These are phyloP conservation scores for Malurus splendens DNA, from an alignment of 2,797 vertebrate genomes.

Conservation along the genomic window DNA sequence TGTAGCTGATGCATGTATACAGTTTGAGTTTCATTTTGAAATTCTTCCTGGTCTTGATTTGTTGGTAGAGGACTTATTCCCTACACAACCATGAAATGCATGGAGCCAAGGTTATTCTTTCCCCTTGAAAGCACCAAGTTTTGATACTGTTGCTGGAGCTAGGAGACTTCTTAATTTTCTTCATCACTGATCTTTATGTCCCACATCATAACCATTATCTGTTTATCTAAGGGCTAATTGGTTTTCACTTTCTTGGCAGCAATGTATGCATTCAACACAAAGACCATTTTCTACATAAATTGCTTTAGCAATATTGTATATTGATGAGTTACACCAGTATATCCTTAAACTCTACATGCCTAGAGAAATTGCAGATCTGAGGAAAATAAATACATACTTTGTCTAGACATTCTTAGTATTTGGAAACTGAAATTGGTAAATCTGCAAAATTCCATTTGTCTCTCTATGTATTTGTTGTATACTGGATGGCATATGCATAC, in stretches of 20 bases:
- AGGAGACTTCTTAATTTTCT: conserved; percentile 36
- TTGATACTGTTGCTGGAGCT: background rate
- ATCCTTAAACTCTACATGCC: background rate
- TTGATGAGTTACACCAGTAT: background rate
- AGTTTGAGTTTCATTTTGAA: background rate
- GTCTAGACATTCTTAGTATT: background rate
- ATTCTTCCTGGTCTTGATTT: background rate
- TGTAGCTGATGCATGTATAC: background rate
- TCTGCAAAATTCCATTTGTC: background rate
- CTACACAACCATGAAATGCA: background rate
- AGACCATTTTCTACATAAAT: background rate
- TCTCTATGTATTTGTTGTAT: background rate
- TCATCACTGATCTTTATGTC: conserved; percentile 28
- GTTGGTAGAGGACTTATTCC: background rate
- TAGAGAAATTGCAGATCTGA: background rate
- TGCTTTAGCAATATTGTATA: background rate
- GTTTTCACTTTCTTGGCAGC: background rate
- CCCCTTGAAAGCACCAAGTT: background rate
- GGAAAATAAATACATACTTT: background rate
- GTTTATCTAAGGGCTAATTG: conserved; percentile 40
- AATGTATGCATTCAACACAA: background rate
- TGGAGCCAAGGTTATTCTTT: background rate
- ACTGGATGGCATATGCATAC: background rate
- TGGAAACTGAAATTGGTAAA: background rate
- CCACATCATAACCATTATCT: conserved; percentile 21